phyloP scores from a whole-genome alignment of 2,888 invertebrate species.

The Plutella xylostella region DNA sequence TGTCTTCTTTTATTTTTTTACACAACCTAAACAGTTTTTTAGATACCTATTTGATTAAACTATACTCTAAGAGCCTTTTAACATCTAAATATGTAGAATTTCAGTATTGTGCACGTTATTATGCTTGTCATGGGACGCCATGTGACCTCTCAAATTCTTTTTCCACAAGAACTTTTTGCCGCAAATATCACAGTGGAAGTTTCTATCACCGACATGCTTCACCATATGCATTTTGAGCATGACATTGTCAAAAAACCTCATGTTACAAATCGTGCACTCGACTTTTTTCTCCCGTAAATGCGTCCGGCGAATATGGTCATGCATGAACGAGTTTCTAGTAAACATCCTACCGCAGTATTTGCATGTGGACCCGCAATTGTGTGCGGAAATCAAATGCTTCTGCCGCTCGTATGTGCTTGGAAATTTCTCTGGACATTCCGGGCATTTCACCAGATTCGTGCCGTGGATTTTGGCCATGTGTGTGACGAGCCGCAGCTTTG shows the following conservation, averaged over 20 bases:
- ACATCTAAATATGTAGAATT: conserved; percentile 1
- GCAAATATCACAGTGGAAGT: conserved; percentile 50
- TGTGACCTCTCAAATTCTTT: conserved; percentile 53
- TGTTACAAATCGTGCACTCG: conserved; percentile 38
- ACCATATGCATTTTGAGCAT: conserved; percentile 50
- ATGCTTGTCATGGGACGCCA: conserved; percentile 15
- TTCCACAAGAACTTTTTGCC: conserved; percentile 48
- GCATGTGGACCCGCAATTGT: conserved; percentile 42
- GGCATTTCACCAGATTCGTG: conserved; percentile 32
- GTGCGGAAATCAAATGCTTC: conserved; percentile 35
- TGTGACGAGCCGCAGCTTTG: conserved; percentile 27
- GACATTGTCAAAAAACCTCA: conserved; percentile 39
- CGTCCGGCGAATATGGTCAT: conserved; percentile 38
- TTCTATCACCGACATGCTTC: conserved; percentile 35
- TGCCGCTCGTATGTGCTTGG: conserved; percentile 37
- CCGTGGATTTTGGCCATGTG: conserved; percentile 41
- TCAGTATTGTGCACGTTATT: conserved; percentile 1
- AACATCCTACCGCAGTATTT: conserved; percentile 39
- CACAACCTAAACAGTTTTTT: too few species aligned
- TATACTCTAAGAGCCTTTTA: background rate
- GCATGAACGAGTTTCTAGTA: conserved; percentile 41
- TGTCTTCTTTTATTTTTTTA: too few species aligned
- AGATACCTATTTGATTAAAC: too few species aligned
- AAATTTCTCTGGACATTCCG: conserved; percentile 41
- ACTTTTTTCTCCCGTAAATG: conserved; percentile 51